Percentiles rank a stretch among this genome's conserved stretches.
These are phyloP conservation scores for Coelopa pilipes DNA, from an alignment of 2,888 invertebrate genomes.

Conservation along the genomic window DNA sequence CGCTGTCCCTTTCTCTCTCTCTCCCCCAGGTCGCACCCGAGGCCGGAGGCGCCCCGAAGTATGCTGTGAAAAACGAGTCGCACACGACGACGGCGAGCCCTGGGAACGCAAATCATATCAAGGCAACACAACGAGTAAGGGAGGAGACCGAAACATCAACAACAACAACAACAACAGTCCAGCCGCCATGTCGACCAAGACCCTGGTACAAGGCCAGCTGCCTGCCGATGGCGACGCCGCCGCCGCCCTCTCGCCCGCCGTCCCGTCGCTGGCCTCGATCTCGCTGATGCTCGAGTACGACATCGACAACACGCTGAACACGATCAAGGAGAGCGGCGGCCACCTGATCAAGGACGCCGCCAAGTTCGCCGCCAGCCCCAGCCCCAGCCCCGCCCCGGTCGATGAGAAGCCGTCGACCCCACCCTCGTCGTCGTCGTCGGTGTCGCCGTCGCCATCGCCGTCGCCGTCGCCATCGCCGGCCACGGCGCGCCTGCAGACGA, in stretches of 20 bases:
- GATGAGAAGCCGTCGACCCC: conserved; percentile 21
- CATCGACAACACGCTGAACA: conserved; percentile 65
- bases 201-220: conserved; percentile 4
- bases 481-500: conserved; percentile 61
- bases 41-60: background rate
- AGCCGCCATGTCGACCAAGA: conserved; percentile 9
- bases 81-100: too few species aligned
- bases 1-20: too few species aligned
- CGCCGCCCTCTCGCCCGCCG: conserved; percentile 43
- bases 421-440: conserved; percentile 13
- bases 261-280: conserved; percentile 52
- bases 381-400: conserved; percentile 24
- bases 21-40: too few species aligned
- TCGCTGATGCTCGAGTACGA: conserved; percentile 66
- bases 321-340: conserved; percentile 60
- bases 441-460: conserved; percentile 43
- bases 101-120: too few species aligned
- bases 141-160: too few species aligned
- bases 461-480: conserved; percentile 62
- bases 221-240: background rate
- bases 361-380: conserved; percentile 4
- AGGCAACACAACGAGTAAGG: too few species aligned
- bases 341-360: conserved; percentile 44
- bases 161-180: background rate
- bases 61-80: background rate